Evolutionary conservation across 2,888 invertebrate genomes (phyloP), one percentile per base, ranked within the genome.

Genomic region (Synanthedon tipuliformis): DNA sequence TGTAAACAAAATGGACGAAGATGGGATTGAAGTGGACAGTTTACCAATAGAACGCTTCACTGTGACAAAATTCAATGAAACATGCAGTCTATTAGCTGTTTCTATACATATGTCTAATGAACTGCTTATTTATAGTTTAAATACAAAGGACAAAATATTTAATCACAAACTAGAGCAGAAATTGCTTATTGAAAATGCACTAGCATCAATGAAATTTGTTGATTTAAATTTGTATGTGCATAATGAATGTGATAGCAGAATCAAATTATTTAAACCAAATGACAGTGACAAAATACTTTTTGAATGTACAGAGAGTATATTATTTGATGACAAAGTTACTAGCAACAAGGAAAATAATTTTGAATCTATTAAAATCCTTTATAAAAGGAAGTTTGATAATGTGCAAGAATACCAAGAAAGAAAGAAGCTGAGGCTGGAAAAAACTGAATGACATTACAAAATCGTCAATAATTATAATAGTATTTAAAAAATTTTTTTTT

Each of bases 341-440:
- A 48, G 45, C 41, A 12, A 56, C 55, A 55, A 57, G 53, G 62
- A 64, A 55, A 69, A 64, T 62, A 64, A 63, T 59, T 64, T 75
- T 57, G 76, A 81, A 50, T 61, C 66, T 7, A 81, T 92, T 50
- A 89, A 90, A 54, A 71, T 90, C 53, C 88, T 94, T 63, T 94
- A 93, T 65, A 95, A 94, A 75, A 90, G 93, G 63, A 94, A 92
- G 66, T 94, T 90, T 83, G 94, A 95, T 73, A 94, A 94, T 88
- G 90, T 94, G 8, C 92, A 92, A 70, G 94, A 94, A 64, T 95
- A 94, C 78, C 89, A 92, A 67, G 92, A 93, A 73, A 89, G 92
- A 59, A 95, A 95, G 72, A 93, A 91, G 66, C 88, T 89, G 61
- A 89, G 94, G 64, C 78, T 94, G 57, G 90, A 90, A 66, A 88